Conservation (phyloP, 2,113 vertebrate species). For the Pangasianodon gigas region DNA sequence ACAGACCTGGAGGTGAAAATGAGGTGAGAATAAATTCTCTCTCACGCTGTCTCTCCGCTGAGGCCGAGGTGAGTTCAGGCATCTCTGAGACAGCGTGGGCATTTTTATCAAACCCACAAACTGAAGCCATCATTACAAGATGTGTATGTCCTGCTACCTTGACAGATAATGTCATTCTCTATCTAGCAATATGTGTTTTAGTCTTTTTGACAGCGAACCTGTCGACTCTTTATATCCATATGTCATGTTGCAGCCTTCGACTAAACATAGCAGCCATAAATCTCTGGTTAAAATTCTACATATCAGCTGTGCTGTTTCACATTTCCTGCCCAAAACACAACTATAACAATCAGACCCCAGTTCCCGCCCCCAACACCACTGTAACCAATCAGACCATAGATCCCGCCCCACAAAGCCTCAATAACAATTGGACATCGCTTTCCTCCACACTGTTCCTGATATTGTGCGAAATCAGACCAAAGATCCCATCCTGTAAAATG, state of each 20-base stretch:
- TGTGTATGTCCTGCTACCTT: background rate
- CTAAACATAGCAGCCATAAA: background rate
- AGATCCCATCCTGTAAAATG: background rate
- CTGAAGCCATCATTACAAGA: background rate
- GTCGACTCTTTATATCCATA: background rate
- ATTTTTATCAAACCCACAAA: background rate
- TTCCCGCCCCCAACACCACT: background rate
- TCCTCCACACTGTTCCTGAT: background rate
- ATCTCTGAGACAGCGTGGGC: background rate
- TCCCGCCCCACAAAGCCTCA: background rate
- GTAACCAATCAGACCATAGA: background rate
- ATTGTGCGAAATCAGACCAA: background rate
- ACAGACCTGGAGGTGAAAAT: constrained; percentile 47
- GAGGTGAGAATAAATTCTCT: constrained; percentile 43
- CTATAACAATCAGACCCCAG: background rate
- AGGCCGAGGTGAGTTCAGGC: background rate
- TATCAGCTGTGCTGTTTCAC: background rate
- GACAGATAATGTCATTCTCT: background rate
- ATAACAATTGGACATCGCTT: background rate
- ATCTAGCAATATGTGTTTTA: background rate
- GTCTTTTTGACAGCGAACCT: background rate
- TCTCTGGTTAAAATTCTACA: background rate
- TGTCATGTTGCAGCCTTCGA: background rate
- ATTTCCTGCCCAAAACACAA: background rate
- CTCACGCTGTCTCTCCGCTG: background rate